Base-by-base conservation (phyloP, 2,113 vertebrate genomes). In the Apodemus sylvaticus region DNA sequence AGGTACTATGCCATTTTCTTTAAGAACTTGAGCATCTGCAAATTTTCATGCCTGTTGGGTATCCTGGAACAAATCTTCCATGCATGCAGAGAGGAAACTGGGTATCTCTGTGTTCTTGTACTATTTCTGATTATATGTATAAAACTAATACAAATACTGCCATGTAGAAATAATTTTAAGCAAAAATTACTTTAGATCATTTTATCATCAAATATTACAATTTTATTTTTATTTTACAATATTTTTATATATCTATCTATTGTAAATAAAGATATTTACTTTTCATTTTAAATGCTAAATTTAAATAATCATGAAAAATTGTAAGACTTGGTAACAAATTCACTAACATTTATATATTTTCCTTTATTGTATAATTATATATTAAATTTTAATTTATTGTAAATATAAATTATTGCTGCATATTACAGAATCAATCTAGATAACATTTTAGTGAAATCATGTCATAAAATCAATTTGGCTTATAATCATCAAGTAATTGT, bases 251-350 rank as follows among this genome's bases (percentile, higher is more conserved):
- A 11, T 34, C 76, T 36, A 48, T 88, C 58, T 91, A 51, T 91
- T 36, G 62, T 68, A 92, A 88, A 77, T 77, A 77, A 24, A 58
- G 13, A 58, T 8, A 42, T 86, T 93, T 90, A 90, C 58, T 82
- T 91, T 92, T 96, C 3, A 64, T 36, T 83, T 96, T 64, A 95
- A 96, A 77, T 82, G 39, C 48, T 77, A 9, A 82, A 48, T 93
- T 95, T 93, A 90, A 90, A 70, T 79, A 90, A 42, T 77, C 77
- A 62, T 22, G 7, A 51, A 66, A 82, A 86, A 93, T 91, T 95
- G 2, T 48, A 55, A 83, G 20, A 31, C 89, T 83, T 94, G 1
- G 2, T 82, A 91, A 89, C 45, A 94, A 68, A n/a, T 86, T 87
- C 53, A 39, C 53, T 31, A 93, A 94, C 73, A 13, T 45, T 7